These are phyloP conservation scores for Penaeus indicus DNA, from an alignment of 1,140 invertebrate genomes.

Conservation along the genomic window DNA sequence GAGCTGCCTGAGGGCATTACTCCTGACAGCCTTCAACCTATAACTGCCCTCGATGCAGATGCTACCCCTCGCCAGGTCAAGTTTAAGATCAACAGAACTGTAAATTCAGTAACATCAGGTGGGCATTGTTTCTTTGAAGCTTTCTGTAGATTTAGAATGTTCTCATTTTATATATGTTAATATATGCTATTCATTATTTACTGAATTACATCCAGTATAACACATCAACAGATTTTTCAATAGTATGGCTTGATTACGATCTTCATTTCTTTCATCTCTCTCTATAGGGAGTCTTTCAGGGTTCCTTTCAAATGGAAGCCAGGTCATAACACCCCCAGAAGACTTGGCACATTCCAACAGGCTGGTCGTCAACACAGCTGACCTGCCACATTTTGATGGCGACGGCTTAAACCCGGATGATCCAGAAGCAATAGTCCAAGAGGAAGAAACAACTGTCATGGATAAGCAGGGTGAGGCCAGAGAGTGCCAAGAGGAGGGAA, in stretches of 20 bases:
- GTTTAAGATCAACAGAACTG: constrained; percentile 51
- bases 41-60: constrained; percentile 6
- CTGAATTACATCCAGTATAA: too few relatives aligned
- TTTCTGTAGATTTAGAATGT: constrained; percentile 69
- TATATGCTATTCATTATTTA: constrained; percentile 51
- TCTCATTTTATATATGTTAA: constrained; percentile 73
- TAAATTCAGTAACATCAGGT: constrained; percentile 68
- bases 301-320: neutral
- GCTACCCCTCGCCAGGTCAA: constrained; percentile 52
- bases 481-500: neutral
- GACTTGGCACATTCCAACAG: neutral
- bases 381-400: constrained; percentile 17
- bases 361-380: constrained; percentile 6
- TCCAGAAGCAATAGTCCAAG: neutral
- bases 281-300: too few relatives aligned
- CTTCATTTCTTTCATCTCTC: too few relatives aligned
- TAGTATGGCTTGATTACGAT: too few relatives aligned
- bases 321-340: constrained; percentile 8
- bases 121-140: neutral
- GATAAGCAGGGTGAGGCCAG: neutral
- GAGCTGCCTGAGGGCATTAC: neutral
- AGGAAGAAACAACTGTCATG: neutral
- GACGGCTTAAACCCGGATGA: constrained; percentile 36
- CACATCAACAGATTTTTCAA: too few relatives aligned
- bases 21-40: neutral